Evolutionary conservation across 2,797 vertebrate species (phyloP).

Genomic region (Epinephelus awoara): DNA sequence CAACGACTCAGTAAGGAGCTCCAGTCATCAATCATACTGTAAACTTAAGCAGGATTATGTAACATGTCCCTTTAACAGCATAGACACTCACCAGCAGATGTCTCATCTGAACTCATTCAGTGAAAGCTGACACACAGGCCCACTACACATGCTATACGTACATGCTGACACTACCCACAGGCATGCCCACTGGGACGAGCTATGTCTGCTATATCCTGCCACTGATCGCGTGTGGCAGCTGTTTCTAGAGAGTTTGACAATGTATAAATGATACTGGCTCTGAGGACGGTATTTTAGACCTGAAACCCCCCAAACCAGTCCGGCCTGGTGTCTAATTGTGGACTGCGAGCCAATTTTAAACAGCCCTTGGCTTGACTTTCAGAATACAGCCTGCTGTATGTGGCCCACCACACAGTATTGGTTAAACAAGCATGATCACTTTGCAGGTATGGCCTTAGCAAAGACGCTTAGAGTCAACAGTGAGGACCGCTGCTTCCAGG

Average conservation of each 20-base stretch:
- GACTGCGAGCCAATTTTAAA: no score
- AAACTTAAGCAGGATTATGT: slow-evolving; percentile 68
- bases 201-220: slow-evolving; percentile 10
- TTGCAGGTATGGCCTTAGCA: no score
- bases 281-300: no score
- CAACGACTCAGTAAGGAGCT: slow-evolving; percentile 34
- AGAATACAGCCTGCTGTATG: no score
- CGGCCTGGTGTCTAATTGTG: no score
- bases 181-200: slow-evolving; percentile 7
- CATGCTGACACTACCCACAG: slow-evolving; percentile 24
- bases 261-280: background rate
- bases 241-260: slow-evolving; percentile 10
- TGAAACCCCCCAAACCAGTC: no score
- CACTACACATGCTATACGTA: slow-evolving; percentile 32
- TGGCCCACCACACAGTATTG: no score
- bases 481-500: no score
- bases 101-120: slow-evolving; percentile 56
- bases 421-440: no score
- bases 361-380: no score
- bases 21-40: slow-evolving; percentile 62
- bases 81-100: slow-evolving; percentile 43
- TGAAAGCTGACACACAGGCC: slow-evolving; percentile 46
- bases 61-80: slow-evolving; percentile 55
- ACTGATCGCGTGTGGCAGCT: slow-evolving; percentile 43
- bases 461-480: no score